Conservation (phyloP, 2,113 vertebrate species). For the Microcebus griseorufus region DNA sequence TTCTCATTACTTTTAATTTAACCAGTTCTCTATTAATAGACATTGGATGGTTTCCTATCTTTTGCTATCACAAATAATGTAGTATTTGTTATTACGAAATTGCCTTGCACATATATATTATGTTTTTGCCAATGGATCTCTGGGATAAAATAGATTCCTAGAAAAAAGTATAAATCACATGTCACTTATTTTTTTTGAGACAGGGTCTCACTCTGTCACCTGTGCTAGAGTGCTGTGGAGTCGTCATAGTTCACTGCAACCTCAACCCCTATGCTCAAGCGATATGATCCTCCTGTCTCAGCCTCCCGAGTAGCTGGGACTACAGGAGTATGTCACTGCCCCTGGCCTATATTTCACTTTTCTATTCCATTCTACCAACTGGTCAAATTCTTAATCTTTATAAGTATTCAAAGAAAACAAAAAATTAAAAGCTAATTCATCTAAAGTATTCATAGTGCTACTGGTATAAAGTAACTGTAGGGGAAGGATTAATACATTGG, state of each 20-base stretch:
- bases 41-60: not conserved
- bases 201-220: too few species aligned
- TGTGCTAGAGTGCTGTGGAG: too few species aligned
- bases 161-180: not conserved
- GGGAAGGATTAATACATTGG: not conserved
- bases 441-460: not conserved
- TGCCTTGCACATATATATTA: not conserved
- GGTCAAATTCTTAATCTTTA: not conserved
- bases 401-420: constrained; percentile 18
- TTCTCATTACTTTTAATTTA: not conserved
- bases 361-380: not conserved
- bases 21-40: not conserved
- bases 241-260: too few species aligned
- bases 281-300: too few species aligned
- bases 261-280: too few species aligned
- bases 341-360: not conserved
- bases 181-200: not conserved
- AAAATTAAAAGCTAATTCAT: constrained; percentile 1
- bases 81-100: not conserved
- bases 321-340: too few species aligned
- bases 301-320: too few species aligned
- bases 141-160: not conserved
- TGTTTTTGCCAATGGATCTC: not conserved
- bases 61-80: not conserved
- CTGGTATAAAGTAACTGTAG: not conserved